Conservation (phyloP, 2,888 invertebrate genomes). For the Eupithecia abbreviata region DNA sequence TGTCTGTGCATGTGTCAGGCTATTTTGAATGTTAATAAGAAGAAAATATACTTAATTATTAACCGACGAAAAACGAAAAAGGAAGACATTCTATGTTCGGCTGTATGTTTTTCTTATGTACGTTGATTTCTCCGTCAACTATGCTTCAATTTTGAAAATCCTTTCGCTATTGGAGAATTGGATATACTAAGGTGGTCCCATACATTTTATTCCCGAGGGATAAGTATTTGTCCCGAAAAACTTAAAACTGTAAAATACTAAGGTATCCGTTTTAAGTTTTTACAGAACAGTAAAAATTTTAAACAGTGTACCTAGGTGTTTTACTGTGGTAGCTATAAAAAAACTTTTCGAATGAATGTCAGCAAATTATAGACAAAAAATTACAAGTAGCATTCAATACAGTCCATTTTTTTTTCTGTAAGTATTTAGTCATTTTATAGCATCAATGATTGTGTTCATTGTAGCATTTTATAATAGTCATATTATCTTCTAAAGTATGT, state of each 20-base stretch:
- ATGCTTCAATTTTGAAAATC: too few species aligned
- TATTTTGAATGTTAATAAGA: background rate
- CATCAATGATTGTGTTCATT: constrained; percentile 47
- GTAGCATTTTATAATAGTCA: constrained; percentile 40
- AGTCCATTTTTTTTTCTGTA: background rate
- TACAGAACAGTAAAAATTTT: background rate
- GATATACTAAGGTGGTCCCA: too few species aligned
- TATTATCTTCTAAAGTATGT: constrained; percentile 44
- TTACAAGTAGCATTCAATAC: background rate
- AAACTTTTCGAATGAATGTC: background rate
- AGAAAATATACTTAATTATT: background rate
- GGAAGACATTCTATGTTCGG: too few species aligned
- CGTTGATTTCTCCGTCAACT: too few species aligned
- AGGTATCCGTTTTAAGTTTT: too few species aligned
- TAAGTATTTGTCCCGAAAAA: too few species aligned
- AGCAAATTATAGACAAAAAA: background rate
- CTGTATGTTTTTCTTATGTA: too few species aligned
- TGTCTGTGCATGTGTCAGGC: background rate
- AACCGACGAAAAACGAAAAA: background rate
- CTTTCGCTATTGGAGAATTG: too few species aligned
- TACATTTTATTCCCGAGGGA: too few species aligned
- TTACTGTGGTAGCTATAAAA: background rate
- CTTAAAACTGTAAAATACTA: too few species aligned
- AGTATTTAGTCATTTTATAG: background rate
- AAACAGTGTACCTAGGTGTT: background rate